Evolutionary conservation across 2,797 vertebrate genomes (phyloP), one percentile per base, ranked within the genome.

Genomic region (Lepus townsendii): DNA sequence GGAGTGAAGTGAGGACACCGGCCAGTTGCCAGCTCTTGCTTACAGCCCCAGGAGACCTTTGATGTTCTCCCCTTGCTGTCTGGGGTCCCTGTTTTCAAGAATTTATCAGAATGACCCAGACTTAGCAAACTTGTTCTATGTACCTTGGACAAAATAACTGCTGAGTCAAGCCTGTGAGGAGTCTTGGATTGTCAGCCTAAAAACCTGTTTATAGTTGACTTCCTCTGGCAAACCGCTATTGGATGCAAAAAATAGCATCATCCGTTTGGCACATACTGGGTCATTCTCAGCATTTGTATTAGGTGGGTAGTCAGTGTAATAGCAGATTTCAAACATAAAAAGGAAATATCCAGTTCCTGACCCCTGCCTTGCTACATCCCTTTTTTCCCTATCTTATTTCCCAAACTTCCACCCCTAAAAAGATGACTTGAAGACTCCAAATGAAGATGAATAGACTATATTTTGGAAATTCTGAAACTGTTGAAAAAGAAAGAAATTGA

Each of bases 101-200:
- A 97, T 97, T 94, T 97, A 97, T 97, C 97, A 96, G 79, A 96
- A 94, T 95, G 96, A 96, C 93, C 96, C 96, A 97, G 95, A 97
- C 96, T 96, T 96, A 85, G 94, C 72, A 93, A 94, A 96, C 93
- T 96, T 87, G 79, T 52, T 96, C 90, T 97, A 91, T 97, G 97
- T 96, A 96, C 88, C 92, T 97, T 97, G 97, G 97, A 97, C 95
- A 84, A 96, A 96, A 95, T 95, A 96, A 92, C 42, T 0, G 96
- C 96, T 96, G 96, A 96, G 96, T 96, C 97, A 97, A 90, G 86
- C 68, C 95, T 96, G 60, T 71, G 91, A 97, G 91, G 76, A 95
- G 76, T n/a, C 92, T 94, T 93, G 90, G 93, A 89, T n/a, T 86
- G 88, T 96, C 92, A 76, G 83, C 77, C 85, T 86, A 82, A 92